Base-by-base conservation (phyloP, 1,140 invertebrate genomes). In the Onthophagus taurus region DNA sequence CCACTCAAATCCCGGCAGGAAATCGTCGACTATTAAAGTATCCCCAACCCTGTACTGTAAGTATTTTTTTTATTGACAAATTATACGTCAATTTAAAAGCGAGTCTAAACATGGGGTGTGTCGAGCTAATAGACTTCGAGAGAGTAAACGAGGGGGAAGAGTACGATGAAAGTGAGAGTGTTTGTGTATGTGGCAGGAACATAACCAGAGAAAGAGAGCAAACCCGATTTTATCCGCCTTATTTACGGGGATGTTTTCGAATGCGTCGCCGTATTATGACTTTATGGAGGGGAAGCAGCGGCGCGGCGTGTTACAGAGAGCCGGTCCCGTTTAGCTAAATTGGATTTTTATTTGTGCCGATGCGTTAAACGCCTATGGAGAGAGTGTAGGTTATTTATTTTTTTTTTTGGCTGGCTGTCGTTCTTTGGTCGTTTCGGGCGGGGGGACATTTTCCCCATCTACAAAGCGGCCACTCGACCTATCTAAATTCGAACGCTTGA, bases 281-380 rank as follows among this genome's bases (percentile, higher is more conserved):
- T 57, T 52, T 49, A 57, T 53, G 44, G 48, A 48, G 52, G 52
- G 49, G 51, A 45, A n/a, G n/a, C n/a, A n/a, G n/a, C n/a, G n/a
- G n/a, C n/a, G 18, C 17, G 24, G n/a, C 24, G 34, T 36, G 48
- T 50, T 57, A 41, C 49, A 26, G 23, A 7, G 37, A 47, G 51
- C 45, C 47, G 47, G 49, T 53, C 50, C 53, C 55, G 51, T 57
- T 55, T 48, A 55, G 51, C 55, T 52, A 51, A 57, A 57, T 57
- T 57, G 55, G 55, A 55, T 55, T 57, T 57, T 57, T 57, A 55
- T 55, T 57, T 53, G 55, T 51, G 14, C 14, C n/a, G n/a, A n/a
- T n/a, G n/a, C n/a, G n/a, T n/a, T n/a, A n/a, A n/a, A n/a, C n/a
- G n/a, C n/a, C n/a, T n/a, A n/a, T n/a, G n/a, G n/a, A n/a, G n/a